Evolutionary conservation across 2,888 invertebrate species (phyloP), one percentile per base, ranked within the genome.

Genomic region (Oxystoma pomonae): DNA sequence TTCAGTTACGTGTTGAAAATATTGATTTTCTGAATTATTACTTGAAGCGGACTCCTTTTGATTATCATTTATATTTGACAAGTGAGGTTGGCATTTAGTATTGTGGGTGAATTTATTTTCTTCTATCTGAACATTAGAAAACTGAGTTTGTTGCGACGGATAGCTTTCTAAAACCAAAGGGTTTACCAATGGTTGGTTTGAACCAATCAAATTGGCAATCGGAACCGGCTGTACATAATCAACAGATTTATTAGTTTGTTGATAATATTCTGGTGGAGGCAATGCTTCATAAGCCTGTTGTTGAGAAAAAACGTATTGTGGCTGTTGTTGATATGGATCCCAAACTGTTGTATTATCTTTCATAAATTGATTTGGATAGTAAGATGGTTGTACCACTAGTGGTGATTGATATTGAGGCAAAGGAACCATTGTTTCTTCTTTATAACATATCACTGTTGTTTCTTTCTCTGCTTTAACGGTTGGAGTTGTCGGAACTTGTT

Each of bases 201-300:
- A 78, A 22, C 80, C 79, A 62, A 84, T 83, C 67, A 82, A 84
- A 21, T 81, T 82, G 5, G 83, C 81, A 68, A 83, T 73, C 0
- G 83, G 81, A 59, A 82, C 76, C 1, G 81, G 82, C 64, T 81
- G 82, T 16, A 82, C 80, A 64, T 81, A 83, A 57, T 81, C 80
- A 61, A 81, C 81, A 58, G 81, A 77, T 57, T 78, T 79, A 61
- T 69, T 69, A 58, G 64, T 68, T 55, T 68, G 65, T 20, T 66
- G 65, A 50, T 68, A 65, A 53, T 63, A 68, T 19, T 49, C 52
- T 9, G 67, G 57, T 7, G 35, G 35, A 35, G 35, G 35, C 59
- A 62, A 51, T 63, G 65, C 60, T n/a, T 60, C 58, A 20, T 67
- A 67, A 35, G 61, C 63, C 3, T 69, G 60, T 55, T 67, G 69